phyloP scores from a whole-genome alignment of 2,113 vertebrate genomes.

The Excalfactoria chinensis region DNA sequence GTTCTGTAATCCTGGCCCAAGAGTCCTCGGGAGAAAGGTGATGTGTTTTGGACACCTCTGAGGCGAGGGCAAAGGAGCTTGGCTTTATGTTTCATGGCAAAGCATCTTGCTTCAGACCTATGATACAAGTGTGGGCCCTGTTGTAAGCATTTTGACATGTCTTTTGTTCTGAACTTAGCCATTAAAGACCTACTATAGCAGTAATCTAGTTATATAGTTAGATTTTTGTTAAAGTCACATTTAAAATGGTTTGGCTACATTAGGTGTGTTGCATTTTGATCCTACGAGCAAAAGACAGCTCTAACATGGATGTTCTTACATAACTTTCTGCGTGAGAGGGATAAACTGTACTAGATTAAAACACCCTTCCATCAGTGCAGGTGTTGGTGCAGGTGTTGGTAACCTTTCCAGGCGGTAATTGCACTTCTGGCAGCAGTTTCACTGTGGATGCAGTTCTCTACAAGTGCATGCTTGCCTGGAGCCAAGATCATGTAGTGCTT shows the following conservation, averaged over 20 bases:
- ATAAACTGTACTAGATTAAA: not conserved
- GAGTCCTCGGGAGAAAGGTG: not conserved
- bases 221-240: not conserved
- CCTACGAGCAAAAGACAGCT: not conserved
- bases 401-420: constrained; percentile 4
- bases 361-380: not conserved
- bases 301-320: not conserved
- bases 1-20: not conserved
- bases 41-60: not conserved
- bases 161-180: not conserved
- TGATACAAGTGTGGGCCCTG: not conserved
- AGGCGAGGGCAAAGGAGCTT: not conserved
- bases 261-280: not conserved
- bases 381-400: not conserved
- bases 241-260: not conserved
- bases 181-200: not conserved
- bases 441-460: not conserved
- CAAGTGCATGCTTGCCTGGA: not conserved
- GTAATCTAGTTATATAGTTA: not conserved
- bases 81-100: not conserved
- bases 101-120: not conserved
- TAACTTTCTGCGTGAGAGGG: not conserved
- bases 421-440: not conserved
- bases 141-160: not conserved
- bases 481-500: not conserved